Evolutionary conservation across 2,888 invertebrate genomes (phyloP).

Genomic region (Mythimna impura): DNA sequence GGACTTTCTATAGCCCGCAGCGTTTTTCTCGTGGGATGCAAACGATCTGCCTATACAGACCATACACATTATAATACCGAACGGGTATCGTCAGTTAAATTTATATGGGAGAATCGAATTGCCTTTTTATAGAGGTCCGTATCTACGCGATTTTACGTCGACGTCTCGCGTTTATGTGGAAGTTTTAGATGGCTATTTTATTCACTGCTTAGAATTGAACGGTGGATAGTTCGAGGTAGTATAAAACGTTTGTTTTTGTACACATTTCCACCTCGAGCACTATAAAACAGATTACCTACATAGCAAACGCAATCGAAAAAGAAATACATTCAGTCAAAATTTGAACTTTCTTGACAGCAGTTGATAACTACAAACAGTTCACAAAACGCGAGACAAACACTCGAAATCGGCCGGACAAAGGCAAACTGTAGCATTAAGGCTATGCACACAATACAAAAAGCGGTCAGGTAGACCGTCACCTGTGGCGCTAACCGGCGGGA

Average conservation of each 20-base stretch:
- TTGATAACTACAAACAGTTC: constrained; percentile 40
- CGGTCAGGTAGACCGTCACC: constrained; percentile 82
- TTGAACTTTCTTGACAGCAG: constrained; percentile 21
- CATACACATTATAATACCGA: constrained; percentile 62
- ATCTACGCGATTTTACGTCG: constrained; percentile 44
- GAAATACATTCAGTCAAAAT: background rate
- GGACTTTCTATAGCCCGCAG: constrained; percentile 88
- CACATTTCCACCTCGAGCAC: background rate
- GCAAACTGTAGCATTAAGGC: constrained; percentile 70
- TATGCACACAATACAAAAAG: constrained; percentile 78
- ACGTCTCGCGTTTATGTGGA: constrained; percentile 33
- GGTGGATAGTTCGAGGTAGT: constrained; percentile 19
- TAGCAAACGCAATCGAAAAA: background rate
- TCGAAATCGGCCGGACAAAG: constrained; percentile 61
- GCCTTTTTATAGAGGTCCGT: constrained; percentile 54
- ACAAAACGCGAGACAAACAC: constrained; percentile 57
- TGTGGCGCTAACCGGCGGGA: constrained; percentile 84
- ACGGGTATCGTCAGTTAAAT: constrained; percentile 64
- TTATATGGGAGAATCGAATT: constrained; percentile 64
- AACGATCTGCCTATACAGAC: constrained; percentile 68
- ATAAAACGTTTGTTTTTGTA: constrained; percentile 17
- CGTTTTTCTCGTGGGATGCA: constrained; percentile 83
- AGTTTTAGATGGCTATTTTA: constrained; percentile 28
- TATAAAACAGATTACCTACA: constrained; percentile 4
- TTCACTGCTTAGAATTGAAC: constrained; percentile 25